Evolutionary conservation across 2,797 vertebrate genomes (phyloP).

Genomic region (Falco naumanni): DNA sequence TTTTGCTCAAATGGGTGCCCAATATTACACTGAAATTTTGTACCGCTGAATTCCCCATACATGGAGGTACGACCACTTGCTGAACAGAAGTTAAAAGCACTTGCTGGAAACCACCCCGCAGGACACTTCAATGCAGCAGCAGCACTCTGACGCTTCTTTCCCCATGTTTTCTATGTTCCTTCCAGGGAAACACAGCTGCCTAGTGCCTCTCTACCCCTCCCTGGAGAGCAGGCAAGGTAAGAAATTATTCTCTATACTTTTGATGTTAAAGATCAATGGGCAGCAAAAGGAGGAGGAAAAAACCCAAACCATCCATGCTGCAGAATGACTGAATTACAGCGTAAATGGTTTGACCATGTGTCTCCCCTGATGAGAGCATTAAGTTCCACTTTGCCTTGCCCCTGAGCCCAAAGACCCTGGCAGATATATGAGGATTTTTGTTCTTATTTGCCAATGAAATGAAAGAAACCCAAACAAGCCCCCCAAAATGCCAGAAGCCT

Average conservation of each 20-base stretch:
- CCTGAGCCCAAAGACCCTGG: not conserved
- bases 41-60: not conserved
- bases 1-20: not conserved
- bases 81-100: not conserved
- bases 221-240: not conserved
- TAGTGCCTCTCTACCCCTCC: not conserved
- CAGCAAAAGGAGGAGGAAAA: not conserved
- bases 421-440: not conserved
- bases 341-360: not conserved
- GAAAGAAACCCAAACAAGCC: not conserved
- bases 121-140: not conserved
- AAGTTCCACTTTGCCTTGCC: not conserved
- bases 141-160: not conserved
- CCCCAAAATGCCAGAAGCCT: not conserved
- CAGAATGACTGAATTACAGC: not conserved
- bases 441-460: not conserved
- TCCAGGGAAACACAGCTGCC: not conserved
- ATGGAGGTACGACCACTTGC: not conserved
- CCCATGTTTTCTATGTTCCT: not conserved
- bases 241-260: not conserved
- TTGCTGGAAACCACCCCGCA: not conserved
- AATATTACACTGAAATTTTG: not conserved
- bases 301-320: not conserved
- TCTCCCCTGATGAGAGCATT: not conserved
- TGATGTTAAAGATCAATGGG: not conserved